Evolutionary conservation across 2,888 invertebrate species (phyloP).

Genomic region (Macropis europaea): DNA sequence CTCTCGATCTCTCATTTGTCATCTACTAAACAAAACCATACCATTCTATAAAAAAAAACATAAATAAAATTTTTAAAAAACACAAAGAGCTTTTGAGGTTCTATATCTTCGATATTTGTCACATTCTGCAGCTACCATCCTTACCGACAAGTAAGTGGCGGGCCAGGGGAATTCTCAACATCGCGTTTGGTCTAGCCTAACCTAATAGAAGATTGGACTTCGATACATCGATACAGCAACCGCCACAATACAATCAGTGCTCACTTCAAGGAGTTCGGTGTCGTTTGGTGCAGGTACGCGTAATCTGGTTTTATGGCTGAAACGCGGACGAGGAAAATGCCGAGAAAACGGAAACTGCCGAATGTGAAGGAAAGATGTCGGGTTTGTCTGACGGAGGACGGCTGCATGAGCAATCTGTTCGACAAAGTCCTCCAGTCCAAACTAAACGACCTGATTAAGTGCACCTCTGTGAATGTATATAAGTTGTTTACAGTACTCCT

Average conservation of each 20-base stretch:
- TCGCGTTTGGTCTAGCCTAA: too few species aligned
- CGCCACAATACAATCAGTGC: background rate
- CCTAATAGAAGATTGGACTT: too few species aligned
- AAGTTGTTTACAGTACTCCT: constrained; percentile 54
- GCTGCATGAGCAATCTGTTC: constrained; percentile 70
- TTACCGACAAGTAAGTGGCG: too few species aligned
- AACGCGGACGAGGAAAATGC: constrained; percentile 27
- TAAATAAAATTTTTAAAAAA: too few species aligned
- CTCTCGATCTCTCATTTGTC: too few species aligned
- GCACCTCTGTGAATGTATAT: constrained; percentile 72
- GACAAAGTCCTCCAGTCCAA: constrained; percentile 63
- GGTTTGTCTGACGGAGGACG: constrained; percentile 71
- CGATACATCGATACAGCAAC: background rate
- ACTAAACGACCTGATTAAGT: constrained; percentile 69
- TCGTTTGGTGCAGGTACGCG: constrained; percentile 5
- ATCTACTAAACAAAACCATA: too few species aligned
- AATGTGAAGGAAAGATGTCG: constrained; percentile 70
- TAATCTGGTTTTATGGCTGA: background rate
- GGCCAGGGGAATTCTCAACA: too few species aligned
- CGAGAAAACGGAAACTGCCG: constrained; percentile 67
- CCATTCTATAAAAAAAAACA: too few species aligned
- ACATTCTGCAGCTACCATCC: too few species aligned
- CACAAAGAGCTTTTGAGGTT: too few species aligned
- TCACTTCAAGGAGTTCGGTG: constrained; percentile 25
- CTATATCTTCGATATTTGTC: too few species aligned